Conservation (phyloP, 2,888 invertebrate species). For the Stenurella melanura region DNA sequence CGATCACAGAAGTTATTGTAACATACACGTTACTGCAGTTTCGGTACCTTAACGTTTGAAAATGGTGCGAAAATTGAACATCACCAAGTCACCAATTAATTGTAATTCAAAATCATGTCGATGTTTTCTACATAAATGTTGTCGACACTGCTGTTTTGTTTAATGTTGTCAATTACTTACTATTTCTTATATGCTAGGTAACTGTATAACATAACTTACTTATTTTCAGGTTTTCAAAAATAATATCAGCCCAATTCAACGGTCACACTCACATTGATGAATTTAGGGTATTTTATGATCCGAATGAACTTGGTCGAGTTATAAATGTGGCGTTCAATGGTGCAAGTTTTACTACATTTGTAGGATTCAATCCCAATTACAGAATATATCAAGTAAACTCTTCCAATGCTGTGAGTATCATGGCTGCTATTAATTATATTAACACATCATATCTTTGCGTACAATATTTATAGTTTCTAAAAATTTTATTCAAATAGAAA, state of each 20-base stretch:
- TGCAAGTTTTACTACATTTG: slow-evolving; percentile 86
- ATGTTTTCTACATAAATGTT: too few relatives aligned
- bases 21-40: too few relatives aligned
- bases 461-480: too few relatives aligned
- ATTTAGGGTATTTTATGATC: slow-evolving; percentile 81
- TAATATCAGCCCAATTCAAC: slow-evolving; percentile 87
- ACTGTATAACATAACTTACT: not conserved
- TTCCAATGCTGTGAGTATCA: slow-evolving; percentile 54
- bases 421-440: not conserved
- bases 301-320: slow-evolving; percentile 74
- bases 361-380: slow-evolving; percentile 79
- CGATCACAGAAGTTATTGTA: too few relatives aligned
- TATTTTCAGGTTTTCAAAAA: slow-evolving; percentile 81
- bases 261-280: slow-evolving; percentile 88
- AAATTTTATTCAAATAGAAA: too few relatives aligned
- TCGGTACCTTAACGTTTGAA: too few relatives aligned
- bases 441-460: not conserved
- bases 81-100: too few relatives aligned
- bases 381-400: slow-evolving; percentile 60
- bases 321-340: slow-evolving; percentile 86
- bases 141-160: not conserved
- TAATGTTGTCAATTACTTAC: too few relatives aligned
- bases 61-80: too few relatives aligned
- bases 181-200: too few relatives aligned
- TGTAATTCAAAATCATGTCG: too few relatives aligned